Evolutionary conservation across 2,113 vertebrate species (phyloP), one percentile per base, ranked within the genome.

Genomic region (Sula dactylatra): DNA sequence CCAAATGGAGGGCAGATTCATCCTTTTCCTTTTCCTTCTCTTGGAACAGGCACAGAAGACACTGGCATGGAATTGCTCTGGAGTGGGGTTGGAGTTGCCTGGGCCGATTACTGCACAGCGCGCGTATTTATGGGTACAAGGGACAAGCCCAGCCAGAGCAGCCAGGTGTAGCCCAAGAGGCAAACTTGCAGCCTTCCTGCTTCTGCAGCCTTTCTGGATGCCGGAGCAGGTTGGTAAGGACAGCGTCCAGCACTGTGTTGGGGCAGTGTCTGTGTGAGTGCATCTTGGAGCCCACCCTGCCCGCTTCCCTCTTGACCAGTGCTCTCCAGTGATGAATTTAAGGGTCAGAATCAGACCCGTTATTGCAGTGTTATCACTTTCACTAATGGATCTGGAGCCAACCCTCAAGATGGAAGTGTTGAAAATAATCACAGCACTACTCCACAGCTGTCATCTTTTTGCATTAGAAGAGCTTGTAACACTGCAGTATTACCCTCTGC

Each of bases 51-150:
- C 61, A 21, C 24, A 61, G 58, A 90, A 84, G 44, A 40, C 26
- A 20, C 6, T 36, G 70, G 18, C 7, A 4, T 3, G 21, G 49
- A 72, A 15, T n/a, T 70, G 13, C 50, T 86, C 24, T 82, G 69
- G 42, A 38, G 25, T 17, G 16, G 29, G 11, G 6, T 1, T 71
- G 70, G 22, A 73, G 29, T 15, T 76, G 13, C 31, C 21, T 36
- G 22, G 80, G 36, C n/a, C 2, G 5, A 4, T 73, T 85, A 50
- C 47, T 78, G n/a, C 11, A 13, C 18, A 13, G 25, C 36, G 25
- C 8, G 1, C 6, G 3, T 38, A 10, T 64, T 70, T 62, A n/a
- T 0, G 2, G 36, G 26, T 42, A 50, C 29, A 25, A 24, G 34
- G 32, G 42, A 54, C 44, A 54, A 73, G 59, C 7, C 10, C 36